Percentiles rank a stretch among this genome's conserved stretches.
Evolutionary conservation across 2,797 vertebrate genomes (phyloP).

Genomic region (Carcharodon carcharias): DNA sequence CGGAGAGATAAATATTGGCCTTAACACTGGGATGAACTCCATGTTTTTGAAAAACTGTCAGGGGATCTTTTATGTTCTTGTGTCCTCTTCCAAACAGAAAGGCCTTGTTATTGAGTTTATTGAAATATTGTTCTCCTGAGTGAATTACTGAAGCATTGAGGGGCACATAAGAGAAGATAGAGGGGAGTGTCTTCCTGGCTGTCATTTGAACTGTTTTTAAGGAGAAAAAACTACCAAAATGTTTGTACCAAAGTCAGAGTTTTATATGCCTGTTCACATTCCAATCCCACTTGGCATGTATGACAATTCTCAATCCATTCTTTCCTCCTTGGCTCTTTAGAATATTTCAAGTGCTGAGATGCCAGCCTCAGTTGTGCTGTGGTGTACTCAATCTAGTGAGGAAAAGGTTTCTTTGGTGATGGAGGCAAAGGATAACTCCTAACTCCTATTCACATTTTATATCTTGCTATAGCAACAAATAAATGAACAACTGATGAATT

Average conservation of each 20-base stretch:
- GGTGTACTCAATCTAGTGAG: neutral
- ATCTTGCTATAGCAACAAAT: neutral
- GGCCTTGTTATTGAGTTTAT: neutral
- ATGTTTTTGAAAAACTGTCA: no score
- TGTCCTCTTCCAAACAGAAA: neutral
- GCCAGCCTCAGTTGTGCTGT: neutral
- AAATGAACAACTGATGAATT: neutral
- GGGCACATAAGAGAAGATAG: no score
- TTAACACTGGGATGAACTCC: neutral
- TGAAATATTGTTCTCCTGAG: neutral
- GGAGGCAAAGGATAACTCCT: neutral
- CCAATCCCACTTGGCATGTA: neutral
- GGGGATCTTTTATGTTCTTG: no score
- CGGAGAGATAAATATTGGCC: no score
- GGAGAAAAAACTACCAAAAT: no score
- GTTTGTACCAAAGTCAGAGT: no score
- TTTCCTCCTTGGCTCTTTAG: neutral
- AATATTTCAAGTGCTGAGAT: neutral
- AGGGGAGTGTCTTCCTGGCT: neutral
- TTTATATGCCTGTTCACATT: no score
- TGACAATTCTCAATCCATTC: no score
- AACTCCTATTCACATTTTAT: neutral
- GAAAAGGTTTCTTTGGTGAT: neutral
- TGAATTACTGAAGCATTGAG: neutral
- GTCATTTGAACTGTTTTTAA: no score